These are phyloP conservation scores for Amblyjoppa proteus DNA, from an alignment of 2,888 invertebrate genomes.

Conservation along the genomic window DNA sequence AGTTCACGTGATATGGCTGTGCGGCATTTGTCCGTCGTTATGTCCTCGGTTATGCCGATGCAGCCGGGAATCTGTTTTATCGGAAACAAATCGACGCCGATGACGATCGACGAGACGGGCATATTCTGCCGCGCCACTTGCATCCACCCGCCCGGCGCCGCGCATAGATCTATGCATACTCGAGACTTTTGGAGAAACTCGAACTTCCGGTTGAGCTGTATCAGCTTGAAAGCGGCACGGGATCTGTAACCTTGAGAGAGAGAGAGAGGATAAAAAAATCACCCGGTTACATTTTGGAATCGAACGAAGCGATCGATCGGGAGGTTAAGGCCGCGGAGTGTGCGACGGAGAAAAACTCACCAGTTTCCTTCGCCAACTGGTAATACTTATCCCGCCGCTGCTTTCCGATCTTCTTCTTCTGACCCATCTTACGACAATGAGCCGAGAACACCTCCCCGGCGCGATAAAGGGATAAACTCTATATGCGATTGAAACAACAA, in stretches of 20 bases:
- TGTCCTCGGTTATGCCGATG: slow-evolving; percentile 96
- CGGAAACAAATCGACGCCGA: slow-evolving; percentile 98
- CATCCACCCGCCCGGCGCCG: slow-evolving; percentile 99
- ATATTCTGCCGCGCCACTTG: slow-evolving; percentile 99
- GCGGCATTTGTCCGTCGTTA: slow-evolving; percentile 97
- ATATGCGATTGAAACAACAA: background rate
- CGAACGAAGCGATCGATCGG: background rate
- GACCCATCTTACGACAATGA: slow-evolving; percentile 91
- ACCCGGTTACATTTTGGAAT: background rate
- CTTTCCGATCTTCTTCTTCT: slow-evolving; percentile 98
- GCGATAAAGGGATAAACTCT: slow-evolving; percentile 33
- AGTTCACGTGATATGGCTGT: slow-evolving; percentile 93
- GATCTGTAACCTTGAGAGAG: slow-evolving; percentile 93
- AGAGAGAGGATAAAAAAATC: background rate
- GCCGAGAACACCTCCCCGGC: slow-evolving; percentile 37
- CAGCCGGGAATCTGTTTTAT: slow-evolving; percentile 96
- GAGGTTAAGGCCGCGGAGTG: slow-evolving; percentile 33
- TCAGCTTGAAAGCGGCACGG: slow-evolving; percentile 99
- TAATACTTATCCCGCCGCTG: slow-evolving; percentile 99
- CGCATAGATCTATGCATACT: slow-evolving; percentile 99
- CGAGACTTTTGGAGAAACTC: slow-evolving; percentile 98
- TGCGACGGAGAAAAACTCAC: slow-evolving; percentile 85
- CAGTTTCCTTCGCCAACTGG: slow-evolving; percentile 99
- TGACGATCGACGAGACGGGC: slow-evolving; percentile 97
- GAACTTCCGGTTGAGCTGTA: slow-evolving; percentile 98